phyloP scores from a whole-genome alignment of 2,797 vertebrate species.

The Falco peregrinus region DNA sequence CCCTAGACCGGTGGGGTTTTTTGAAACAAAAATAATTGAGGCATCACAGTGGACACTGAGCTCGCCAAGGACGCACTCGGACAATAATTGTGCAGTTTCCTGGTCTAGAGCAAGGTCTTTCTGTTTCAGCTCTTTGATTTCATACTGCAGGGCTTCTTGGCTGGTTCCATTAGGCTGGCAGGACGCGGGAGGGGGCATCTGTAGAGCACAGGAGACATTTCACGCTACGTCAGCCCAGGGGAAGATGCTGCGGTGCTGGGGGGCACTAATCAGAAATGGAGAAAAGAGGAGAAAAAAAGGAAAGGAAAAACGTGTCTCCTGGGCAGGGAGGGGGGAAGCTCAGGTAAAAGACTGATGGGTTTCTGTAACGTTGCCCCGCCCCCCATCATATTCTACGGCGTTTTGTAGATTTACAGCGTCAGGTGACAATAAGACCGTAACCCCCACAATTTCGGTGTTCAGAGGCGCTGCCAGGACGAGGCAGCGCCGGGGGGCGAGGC shows the following conservation, averaged over 20 bases:
- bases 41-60: too few species aligned
- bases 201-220: not conserved
- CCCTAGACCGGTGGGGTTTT: too few species aligned
- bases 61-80: slow-evolving; percentile 81
- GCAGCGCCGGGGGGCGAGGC: too few species aligned
- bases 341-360: not conserved
- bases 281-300: not conserved
- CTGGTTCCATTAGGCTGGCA: not conserved
- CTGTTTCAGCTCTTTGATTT: slow-evolving; percentile 81
- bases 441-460: too few species aligned
- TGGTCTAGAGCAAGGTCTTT: slow-evolving; percentile 79
- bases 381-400: too few species aligned
- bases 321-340: fast-evolving
- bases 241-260: not conserved
- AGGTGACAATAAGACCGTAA: too few species aligned
- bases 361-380: too few species aligned
- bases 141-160: too few species aligned
- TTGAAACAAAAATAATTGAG: too few species aligned
- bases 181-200: slow-evolving; percentile 63
- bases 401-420: too few species aligned
- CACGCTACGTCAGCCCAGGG: not conserved
- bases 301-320: too few species aligned
- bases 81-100: slow-evolving; percentile 84
- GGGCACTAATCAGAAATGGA: not conserved
- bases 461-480: too few species aligned